Conservation (phyloP, 2,797 vertebrate species). For the Simalia tracyae region DNA sequence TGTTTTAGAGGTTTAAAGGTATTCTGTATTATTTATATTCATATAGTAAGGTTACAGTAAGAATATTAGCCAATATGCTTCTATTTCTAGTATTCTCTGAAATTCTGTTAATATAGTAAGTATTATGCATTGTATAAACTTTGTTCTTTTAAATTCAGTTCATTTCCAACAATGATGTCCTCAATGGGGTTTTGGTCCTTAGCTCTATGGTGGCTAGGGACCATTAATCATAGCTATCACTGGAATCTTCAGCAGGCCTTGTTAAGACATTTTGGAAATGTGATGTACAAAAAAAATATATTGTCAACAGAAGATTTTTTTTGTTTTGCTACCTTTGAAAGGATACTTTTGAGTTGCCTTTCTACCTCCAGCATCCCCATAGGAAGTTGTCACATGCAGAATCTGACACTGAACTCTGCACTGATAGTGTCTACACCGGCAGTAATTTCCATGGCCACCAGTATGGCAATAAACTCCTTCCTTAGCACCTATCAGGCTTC, state of each 20-base stretch:
- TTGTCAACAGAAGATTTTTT: no score
- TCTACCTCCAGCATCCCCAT: not conserved
- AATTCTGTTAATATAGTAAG: not conserved
- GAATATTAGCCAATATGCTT: not conserved
- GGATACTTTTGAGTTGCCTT: not conserved
- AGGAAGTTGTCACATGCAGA: not conserved
- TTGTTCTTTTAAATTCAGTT: not conserved
- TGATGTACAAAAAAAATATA: not conserved
- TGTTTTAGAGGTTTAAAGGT: not conserved
- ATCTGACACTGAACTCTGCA: not conserved
- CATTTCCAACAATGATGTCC: not conserved
- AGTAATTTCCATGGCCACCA: no score
- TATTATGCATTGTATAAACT: not conserved
- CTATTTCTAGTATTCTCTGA: not conserved
- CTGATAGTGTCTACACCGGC: not conserved
- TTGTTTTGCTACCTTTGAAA: not conserved
- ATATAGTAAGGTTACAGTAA: not conserved
- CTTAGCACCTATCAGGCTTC: no score
- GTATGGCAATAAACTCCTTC: no score
- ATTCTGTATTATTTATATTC: not conserved
- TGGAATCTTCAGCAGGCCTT: not conserved
- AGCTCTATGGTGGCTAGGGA: not conserved
- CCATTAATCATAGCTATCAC: not conserved
- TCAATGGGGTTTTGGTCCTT: not conserved
- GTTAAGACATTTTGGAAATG: conserved; percentile 8